Conservation (phyloP, 2,797 vertebrate genomes). For the Atherinosoma microstoma region DNA sequence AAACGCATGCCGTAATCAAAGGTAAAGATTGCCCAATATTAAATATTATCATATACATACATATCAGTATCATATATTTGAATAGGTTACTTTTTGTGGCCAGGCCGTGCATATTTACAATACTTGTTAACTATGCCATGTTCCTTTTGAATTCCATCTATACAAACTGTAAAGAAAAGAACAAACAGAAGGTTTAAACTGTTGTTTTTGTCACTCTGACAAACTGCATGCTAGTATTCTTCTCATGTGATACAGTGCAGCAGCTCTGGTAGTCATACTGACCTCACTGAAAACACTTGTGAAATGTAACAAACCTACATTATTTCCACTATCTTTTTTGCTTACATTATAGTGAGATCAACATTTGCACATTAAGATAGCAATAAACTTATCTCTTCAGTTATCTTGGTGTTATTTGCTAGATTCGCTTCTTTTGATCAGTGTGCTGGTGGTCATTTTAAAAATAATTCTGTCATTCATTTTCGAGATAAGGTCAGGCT, state of each 20-base stretch:
- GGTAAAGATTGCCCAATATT: background rate
- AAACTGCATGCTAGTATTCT: background rate
- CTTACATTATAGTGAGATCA: background rate
- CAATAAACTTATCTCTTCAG: too few relatives aligned
- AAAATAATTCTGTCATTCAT: background rate
- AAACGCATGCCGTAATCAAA: background rate
- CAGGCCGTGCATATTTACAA: background rate
- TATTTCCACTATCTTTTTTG: background rate
- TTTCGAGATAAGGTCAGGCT: background rate
- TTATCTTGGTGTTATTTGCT: background rate
- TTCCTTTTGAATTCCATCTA: background rate
- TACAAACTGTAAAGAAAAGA: background rate
- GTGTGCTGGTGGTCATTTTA: background rate
- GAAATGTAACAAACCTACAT: conserved; percentile 3
- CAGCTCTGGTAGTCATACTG: background rate
- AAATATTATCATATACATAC: too few relatives aligned
- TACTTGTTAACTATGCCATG: background rate
- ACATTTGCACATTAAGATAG: background rate
- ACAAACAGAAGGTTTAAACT: background rate
- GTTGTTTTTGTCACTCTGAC: background rate
- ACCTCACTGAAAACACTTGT: background rate
- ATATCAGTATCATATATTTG: too few relatives aligned
- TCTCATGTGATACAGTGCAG: background rate
- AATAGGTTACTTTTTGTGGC: background rate
- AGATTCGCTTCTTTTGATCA: too few relatives aligned